These are phyloP conservation scores for Meriones psammophilus DNA, from an alignment of 2,797 vertebrate species.

Conservation along the genomic window DNA sequence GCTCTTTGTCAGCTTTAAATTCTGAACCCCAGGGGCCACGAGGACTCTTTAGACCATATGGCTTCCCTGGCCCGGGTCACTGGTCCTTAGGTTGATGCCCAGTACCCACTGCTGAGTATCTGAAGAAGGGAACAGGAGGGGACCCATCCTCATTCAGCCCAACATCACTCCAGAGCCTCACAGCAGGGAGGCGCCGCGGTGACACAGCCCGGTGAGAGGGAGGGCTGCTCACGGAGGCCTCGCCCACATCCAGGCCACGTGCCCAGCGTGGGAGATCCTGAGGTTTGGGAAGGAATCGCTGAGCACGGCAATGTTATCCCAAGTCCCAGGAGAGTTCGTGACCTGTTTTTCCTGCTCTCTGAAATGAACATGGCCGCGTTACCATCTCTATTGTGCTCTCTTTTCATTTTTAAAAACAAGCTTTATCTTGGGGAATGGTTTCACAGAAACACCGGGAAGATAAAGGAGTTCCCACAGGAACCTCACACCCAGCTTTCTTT, in stretches of 20 bases:
- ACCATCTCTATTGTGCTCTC: not conserved
- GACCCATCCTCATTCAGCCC: not conserved
- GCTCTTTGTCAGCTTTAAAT: not conserved
- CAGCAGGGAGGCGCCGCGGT: not conserved
- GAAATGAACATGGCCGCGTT: not conserved
- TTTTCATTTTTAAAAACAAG: not conserved
- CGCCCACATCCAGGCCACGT: not conserved
- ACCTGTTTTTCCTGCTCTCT: not conserved
- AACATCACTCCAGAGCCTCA: not conserved
- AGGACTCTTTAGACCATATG: not conserved
- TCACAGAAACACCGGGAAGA: not conserved
- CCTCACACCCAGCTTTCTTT: not conserved
- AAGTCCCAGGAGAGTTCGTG: not conserved
- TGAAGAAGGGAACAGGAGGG: not conserved
- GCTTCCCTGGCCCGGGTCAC: not conserved
- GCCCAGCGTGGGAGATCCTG: not conserved
- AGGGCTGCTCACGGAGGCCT: accelerated
- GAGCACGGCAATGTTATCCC: not conserved
- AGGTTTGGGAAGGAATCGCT: not conserved
- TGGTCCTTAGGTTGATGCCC: not conserved
- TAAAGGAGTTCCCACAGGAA: not conserved
- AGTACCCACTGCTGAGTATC: not conserved
- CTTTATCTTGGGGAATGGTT: not conserved
- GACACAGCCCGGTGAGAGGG: not conserved
- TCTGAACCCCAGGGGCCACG: not conserved